Conservation (phyloP, 2,113 vertebrate genomes). For the Apeltes quadracus region DNA sequence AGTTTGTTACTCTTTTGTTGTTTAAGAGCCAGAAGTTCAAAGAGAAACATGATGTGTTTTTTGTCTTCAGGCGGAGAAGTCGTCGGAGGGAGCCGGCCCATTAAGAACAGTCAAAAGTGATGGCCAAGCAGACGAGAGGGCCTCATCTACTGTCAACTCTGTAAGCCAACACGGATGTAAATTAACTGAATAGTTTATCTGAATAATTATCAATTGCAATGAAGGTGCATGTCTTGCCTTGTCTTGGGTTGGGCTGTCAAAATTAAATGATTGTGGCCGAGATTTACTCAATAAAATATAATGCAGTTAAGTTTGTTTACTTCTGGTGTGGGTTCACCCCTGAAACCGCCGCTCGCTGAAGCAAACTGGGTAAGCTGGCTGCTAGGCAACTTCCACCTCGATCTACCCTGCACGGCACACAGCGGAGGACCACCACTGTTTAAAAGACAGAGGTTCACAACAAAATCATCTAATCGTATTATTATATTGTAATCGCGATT, state of each 20-base stretch:
- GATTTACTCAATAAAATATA: no score
- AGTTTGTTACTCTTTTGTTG: not conserved
- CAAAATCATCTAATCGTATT: no score
- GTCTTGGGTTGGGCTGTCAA: not conserved
- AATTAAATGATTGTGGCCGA: no score
- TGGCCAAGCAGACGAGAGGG: constrained; percentile 89
- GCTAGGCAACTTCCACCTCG: no score
- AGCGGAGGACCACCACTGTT: no score
- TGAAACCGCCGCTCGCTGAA: no score
- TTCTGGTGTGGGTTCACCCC: no score
- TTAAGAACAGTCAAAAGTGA: constrained; percentile 91
- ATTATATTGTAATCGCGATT: no score
- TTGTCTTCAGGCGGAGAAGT: constrained; percentile 85
- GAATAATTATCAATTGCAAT: not conserved
- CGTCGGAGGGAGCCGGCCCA: constrained; percentile 85
- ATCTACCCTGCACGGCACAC: no score
- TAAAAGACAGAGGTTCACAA: no score
- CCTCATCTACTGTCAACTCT: constrained; percentile 82
- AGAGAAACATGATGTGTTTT: not conserved
- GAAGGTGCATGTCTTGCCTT: not conserved
- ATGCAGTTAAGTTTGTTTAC: no score
- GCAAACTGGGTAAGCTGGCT: no score
- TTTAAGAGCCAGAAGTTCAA: not conserved
- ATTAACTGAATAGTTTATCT: not conserved
- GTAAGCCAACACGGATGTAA: constrained; percentile 73